Evolutionary conservation across 1,140 invertebrate species (phyloP), one percentile per base, ranked within the genome.

Genomic region (Phortica variegata): DNA sequence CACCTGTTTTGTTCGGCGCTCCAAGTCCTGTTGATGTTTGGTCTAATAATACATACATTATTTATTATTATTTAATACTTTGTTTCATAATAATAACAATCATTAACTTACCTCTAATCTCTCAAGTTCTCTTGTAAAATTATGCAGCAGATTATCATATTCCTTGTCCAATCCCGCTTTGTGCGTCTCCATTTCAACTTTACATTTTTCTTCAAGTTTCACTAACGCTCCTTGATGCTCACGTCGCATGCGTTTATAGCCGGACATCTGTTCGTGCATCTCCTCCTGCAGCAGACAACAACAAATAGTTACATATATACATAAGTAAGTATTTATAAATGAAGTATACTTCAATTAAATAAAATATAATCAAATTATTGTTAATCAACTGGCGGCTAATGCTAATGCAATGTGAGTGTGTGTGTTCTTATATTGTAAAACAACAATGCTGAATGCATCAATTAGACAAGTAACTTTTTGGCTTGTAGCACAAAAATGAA

Each of bases 231-330:
- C 91, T 78, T 98, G 96, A 78, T 99, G 96, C 76, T 97, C 93
- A 43, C 94, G 84, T 50, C 96, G 84, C 90, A 99, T 95, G 51
- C 96, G 83, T 79, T 99, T 98, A 77, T 99, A 99, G 3, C 96
- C 96, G 34, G 91, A 93, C 93, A 99, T 98, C 79, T 99, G 96
- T 79, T 98, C 96, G 77, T 97, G 92, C 88, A 98, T 95, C 78
- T 98, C 95, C 80, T 98, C 92, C 72, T 74, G 43, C n/a, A 36
- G n/a, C 26, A 42, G 20, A 50, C 41, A 55, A 55, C 40, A 51
- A 60, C 52, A 54, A 33, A 49, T 40, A 46, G n/a, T n/a, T n/a
- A n/a, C n/a, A n/a, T n/a, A n/a, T n/a, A n/a, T n/a, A n/a, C n/a
- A n/a, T n/a, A n/a, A n/a, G n/a, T n/a, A n/a, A n/a, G n/a, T n/a